A percentile compares a stretch with the other conserved stretches of the same genome.
These are phyloP conservation scores for Steatornis caripensis DNA, from an alignment of 2,113 vertebrate genomes.

Conservation along the genomic window DNA sequence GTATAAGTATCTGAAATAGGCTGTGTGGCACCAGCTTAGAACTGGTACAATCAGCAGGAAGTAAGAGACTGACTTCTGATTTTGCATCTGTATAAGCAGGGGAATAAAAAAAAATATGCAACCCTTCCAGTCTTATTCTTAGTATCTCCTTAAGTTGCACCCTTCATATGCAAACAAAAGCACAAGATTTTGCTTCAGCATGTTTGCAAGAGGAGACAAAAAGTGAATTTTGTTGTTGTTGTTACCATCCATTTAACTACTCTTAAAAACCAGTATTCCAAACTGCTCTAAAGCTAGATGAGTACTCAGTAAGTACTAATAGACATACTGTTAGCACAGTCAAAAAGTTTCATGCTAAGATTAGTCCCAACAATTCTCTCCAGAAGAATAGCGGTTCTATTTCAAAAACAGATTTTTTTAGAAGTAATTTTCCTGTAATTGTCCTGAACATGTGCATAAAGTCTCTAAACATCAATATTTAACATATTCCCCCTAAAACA, in stretches of 20 bases:
- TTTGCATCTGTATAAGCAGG: not conserved
- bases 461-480: not conserved
- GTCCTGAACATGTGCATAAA: not conserved
- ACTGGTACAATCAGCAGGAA: not conserved
- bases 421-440: not conserved
- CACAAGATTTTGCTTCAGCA: not conserved
- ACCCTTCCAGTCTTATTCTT: not conserved
- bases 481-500: not conserved
- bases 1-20: not conserved
- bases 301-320: not conserved
- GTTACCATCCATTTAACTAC: not conserved
- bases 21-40: not conserved
- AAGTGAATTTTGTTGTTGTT: not conserved
- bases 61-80: not conserved
- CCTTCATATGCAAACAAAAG: not conserved
- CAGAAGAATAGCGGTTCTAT: not conserved
- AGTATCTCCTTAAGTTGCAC: not conserved
- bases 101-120: not conserved
- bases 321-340: not conserved
- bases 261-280: not conserved
- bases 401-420: rapidly evolving
- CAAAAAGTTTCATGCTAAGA: not conserved
- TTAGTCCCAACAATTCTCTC: not conserved
- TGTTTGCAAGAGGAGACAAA: not conserved
- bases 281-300: not conserved